Conservation (phyloP, 2,797 vertebrate genomes). For the Linurgus olivaceus region DNA sequence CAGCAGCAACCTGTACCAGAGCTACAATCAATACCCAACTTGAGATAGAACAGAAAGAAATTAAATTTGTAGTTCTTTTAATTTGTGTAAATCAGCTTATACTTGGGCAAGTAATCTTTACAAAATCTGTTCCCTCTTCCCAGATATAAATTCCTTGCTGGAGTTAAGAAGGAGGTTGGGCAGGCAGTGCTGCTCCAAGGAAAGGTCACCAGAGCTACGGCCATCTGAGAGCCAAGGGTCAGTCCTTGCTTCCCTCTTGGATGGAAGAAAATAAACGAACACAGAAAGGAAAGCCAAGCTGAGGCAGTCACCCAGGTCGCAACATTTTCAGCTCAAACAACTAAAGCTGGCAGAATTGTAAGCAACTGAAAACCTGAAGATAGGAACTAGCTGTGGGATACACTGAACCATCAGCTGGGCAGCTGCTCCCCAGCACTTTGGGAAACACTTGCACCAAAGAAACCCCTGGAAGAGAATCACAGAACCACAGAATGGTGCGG, state of each 20-base stretch:
- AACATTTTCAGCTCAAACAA: not conserved
- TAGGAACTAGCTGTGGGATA: not conserved
- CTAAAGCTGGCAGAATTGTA: rapidly evolving
- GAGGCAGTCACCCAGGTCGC: not conserved
- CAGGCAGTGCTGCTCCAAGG: not conserved
- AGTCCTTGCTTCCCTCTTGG: not conserved
- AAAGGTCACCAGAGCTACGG: not conserved
- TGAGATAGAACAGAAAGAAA: not conserved
- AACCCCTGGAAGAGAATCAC: rapidly evolving
- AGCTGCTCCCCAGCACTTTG: not conserved
- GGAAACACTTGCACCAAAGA: rapidly evolving
- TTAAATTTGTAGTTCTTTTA: not conserved
- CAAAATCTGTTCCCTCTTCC: not conserved
- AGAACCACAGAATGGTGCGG: not conserved
- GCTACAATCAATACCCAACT: not conserved
- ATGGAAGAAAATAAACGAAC: not conserved
- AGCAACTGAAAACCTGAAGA: not conserved
- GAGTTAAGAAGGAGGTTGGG: not conserved
- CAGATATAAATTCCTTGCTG: not conserved
- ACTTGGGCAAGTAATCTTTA: not conserved
- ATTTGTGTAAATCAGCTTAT: not conserved
- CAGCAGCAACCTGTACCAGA: not conserved
- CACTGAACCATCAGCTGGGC: rapidly evolving
- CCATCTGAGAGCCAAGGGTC: not conserved
- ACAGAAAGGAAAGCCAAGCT: not conserved